Evolutionary conservation across 2,888 invertebrate genomes (phyloP), one percentile per base, ranked within the genome.

Genomic region (Antheraea yamamai): DNA sequence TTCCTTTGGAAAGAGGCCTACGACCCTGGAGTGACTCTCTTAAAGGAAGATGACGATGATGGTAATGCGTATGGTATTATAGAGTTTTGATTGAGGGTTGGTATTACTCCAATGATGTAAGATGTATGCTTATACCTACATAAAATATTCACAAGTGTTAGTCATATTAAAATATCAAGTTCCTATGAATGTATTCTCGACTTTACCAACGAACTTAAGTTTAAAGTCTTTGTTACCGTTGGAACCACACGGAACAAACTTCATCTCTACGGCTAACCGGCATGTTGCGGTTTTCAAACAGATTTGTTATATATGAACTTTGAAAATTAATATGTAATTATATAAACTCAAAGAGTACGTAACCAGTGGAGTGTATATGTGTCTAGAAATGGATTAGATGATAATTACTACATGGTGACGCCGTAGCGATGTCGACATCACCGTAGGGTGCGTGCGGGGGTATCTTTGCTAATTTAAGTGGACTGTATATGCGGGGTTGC

Each of bases 191-290:
- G 70, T 39, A n/a, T 70, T 70, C 70, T 12, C 4, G 7, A 8
- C 70, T 70, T 70, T 35, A 39, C 35, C 1, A 2, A 39, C 23
- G 8, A 70, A 23, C 70, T 70, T 70, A 70, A 68, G 4, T 2
- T 39, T 30, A 7, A 39, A 39, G 70, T 70, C 70, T 70, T 70
- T 70, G 70, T 18, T 18, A 70, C 35, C 20, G 70, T 70, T 39
- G 20, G 39, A 35, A 39, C 70, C 70, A 70, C 35, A 39, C 39
- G 35, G 35, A 70, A 70, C 70, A 70, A 70, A 70, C 39, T 70
- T 70, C 23, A 39, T 20, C 39, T 23, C 39, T 20, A 39, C 8
- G 39, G 39, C 39, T 39, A 70, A 70, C 39, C 35, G 18, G n/a
- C 39, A 20, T 39, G 70, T 70, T 70, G 70, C 70, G 39, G 70